Base-by-base conservation (phyloP, 2,113 vertebrate genomes). In the Aegotheles bennettii region DNA sequence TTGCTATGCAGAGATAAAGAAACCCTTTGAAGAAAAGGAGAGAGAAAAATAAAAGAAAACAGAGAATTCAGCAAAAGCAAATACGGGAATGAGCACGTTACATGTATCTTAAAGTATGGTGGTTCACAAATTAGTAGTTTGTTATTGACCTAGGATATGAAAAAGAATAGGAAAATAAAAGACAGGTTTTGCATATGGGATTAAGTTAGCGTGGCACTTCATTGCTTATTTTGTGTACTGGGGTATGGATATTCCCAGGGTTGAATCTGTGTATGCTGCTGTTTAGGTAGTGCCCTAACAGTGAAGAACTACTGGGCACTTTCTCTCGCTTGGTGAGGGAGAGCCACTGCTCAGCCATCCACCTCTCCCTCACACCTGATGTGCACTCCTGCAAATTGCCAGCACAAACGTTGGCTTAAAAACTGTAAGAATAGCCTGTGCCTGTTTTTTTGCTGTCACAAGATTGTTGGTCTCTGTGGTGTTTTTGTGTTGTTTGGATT, bases 321-420 rank as follows among this genome's bases (percentile, higher is more conserved):
- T 24, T 53, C 17, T n/a, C 40, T 59, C 0, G 0, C 31, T n/a
- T n/a, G 11, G 26, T 6, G 12, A 8, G 21, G 38, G 8, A 65
- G 47, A 10, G 20, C 38, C 63, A 33, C 21, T 60, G 42, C 42
- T 56, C 56, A 64, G 36, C n/a, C 23, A 21, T 5, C 31, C 12
- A 4, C 7, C 15, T 13, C 31, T 18, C 21, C 28, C 31, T 65
- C 26, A 2, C 25, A 56, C 16, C 29, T 9, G 17, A 7, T 19
- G 36, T 2, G 2, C 4, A 4, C 11, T 45, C 20, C 47, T 79
- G 29, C 29, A 56, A 24, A 21, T 40, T 45, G 26, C 13, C 12
- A 28, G 47, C 4, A 6, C 33, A 48, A 50, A 67, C 26, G 6
- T 40, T 33, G 38, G 9, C 35, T 29, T 77, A 45, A 47, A 75